Evolutionary conservation across 2,888 invertebrate species (phyloP).

Genomic region (Dryococelus australis): DNA sequence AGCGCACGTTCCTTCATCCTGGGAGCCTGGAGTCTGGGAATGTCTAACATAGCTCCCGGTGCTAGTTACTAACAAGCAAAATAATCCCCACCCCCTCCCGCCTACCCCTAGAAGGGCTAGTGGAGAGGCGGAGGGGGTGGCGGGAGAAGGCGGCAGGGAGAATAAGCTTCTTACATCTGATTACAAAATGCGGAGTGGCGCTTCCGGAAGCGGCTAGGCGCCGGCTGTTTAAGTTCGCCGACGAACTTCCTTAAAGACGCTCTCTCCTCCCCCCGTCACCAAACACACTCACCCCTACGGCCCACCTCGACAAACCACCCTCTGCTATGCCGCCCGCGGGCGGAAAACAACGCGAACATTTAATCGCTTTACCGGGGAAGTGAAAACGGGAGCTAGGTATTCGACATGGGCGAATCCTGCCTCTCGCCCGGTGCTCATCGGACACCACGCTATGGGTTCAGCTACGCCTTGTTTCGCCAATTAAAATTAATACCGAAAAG

Average conservation of each 20-base stretch:
- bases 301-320: neutral
- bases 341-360: neutral
- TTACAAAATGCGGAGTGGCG: slow-evolving; percentile 7
- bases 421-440: too few relatives aligned
- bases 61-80: neutral
- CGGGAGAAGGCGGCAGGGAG: neutral
- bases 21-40: neutral
- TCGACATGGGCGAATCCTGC: too few relatives aligned
- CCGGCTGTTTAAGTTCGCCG: neutral
- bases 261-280: neutral
- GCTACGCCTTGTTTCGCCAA: too few relatives aligned
- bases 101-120: neutral
- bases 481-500: too few relatives aligned
- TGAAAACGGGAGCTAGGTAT: neutral
- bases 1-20: too few relatives aligned
- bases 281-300: neutral
- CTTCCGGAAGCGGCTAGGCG: neutral
- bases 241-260: neutral
- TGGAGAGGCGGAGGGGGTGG: too few relatives aligned
- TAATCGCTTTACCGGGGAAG: neutral
- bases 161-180: neutral
- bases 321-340: neutral
- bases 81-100: neutral
- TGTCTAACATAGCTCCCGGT: neutral
- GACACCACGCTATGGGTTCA: too few relatives aligned